Evolutionary conservation across 2,888 invertebrate genomes (phyloP), one percentile per base, ranked within the genome.

Genomic region (Aproaerema taeniolella): DNA sequence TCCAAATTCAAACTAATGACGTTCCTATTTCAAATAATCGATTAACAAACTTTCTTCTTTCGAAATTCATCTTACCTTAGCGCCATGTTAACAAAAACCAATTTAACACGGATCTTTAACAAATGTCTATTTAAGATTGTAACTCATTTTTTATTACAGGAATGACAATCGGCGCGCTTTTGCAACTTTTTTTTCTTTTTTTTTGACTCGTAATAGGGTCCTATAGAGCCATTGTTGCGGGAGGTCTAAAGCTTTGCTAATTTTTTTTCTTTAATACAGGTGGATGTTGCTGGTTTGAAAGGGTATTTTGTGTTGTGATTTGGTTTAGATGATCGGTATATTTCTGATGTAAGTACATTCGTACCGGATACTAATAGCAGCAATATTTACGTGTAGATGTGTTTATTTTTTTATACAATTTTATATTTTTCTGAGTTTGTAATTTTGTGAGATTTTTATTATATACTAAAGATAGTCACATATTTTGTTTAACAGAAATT

Each of bases 211-310:
- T 68, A 59, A 67, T 61, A 57, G 53, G 51, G 43, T 49, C 26
- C 61, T 67, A 70, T 75, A 73, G 61, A 60, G 39, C 67, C 45
- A 58, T 79, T 78, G 76, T 78, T 64, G 67, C 47, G 67, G 68
- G 75, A 69, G 76, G 77, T 76, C 75, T 64, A 54, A 58, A 61
- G 62, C 53, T 55, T 67, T 68, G 68, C 67, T 42, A 61, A 39
- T 68, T 73, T 77, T 76, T 76, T 72, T 45, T 39, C 7, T 28
- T 47, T 36, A 9, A n/a, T 11, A 35, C 35, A 35, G 28, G 35
- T 35, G 35, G 33, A 55, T 55, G 44, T 55, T 44, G n/a, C n/a
- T 46, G 50, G 52, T 37, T 47, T 40, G 37, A 35, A 34, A 33
- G 49, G 54, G 26, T 20, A 20, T 6, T 6, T 6, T 20, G 20